Percentiles rank a stretch among this genome's conserved stretches.
These are phyloP conservation scores for Eucriotettix oculatus DNA, from an alignment of 2,888 invertebrate genomes.

Conservation along the genomic window DNA sequence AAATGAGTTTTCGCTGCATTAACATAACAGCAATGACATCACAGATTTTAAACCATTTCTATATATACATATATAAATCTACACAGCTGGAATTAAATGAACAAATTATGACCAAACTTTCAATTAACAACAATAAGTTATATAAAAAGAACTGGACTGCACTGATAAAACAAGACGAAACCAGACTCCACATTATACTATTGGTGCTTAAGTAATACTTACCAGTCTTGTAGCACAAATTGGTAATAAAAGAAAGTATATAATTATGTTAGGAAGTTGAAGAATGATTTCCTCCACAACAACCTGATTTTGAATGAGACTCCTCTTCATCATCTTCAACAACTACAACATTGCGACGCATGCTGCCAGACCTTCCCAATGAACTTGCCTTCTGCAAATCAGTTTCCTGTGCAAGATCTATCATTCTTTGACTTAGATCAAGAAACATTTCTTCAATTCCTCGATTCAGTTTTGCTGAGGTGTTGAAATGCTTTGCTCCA, in stretches of 20 bases:
- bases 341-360: conserved; percentile 28
- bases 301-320: conserved; percentile 23
- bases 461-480: conserved; percentile 82
- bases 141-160: too few relatives aligned
- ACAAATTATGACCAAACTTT: too few relatives aligned
- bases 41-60: too few relatives aligned
- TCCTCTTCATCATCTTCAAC: conserved; percentile 27
- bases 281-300: conserved; percentile 21
- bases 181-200: too few relatives aligned
- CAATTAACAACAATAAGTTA: too few relatives aligned
- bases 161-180: too few relatives aligned
- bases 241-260: not conserved
- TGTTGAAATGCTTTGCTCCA: conserved; percentile 81
- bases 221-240: not conserved
- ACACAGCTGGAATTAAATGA: too few relatives aligned
- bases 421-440: conserved; percentile 63
- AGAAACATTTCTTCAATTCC: conserved; percentile 86
- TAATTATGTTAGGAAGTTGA: not conserved
- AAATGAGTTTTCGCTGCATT: too few relatives aligned
- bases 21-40: too few relatives aligned
- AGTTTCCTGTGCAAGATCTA: conserved; percentile 24
- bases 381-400: conserved; percentile 19
- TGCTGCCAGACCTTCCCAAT: conserved; percentile 25
- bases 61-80: too few relatives aligned
- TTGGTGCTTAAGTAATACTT: too few relatives aligned